Conservation (phyloP, 2,797 vertebrate species). For the Chaetodon trifasciatus region DNA sequence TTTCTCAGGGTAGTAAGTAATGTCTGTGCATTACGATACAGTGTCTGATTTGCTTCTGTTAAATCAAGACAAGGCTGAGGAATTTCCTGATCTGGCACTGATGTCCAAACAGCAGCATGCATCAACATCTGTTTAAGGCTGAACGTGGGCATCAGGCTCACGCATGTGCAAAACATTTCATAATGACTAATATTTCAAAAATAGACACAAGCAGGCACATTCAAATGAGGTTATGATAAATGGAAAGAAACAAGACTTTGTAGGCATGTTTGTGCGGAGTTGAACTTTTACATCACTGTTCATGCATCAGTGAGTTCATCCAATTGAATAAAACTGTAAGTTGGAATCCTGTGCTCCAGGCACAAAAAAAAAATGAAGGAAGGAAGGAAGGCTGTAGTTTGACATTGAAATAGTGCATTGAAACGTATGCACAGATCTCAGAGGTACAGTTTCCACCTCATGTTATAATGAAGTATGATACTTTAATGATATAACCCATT, state of each 20-base stretch:
- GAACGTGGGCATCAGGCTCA: neutral
- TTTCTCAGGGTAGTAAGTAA: neutral
- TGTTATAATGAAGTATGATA: conserved; percentile 30
- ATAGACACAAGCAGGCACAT: neutral
- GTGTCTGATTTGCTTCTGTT: neutral
- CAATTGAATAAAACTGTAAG: neutral
- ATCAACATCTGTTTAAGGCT: neutral
- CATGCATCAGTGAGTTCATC: neutral
- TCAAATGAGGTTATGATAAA: neutral
- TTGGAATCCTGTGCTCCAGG: neutral
- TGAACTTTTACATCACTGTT: neutral
- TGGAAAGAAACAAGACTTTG: neutral
- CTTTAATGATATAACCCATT: conserved; percentile 49
- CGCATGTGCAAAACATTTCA: neutral
- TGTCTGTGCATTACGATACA: neutral
- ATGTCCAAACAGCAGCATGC: neutral
- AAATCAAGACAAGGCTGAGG: no score
- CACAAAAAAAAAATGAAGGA: neutral
- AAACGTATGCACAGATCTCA: conserved; percentile 17
- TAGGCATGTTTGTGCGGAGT: neutral
- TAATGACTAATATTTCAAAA: neutral
- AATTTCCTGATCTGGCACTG: neutral
- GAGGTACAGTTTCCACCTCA: conserved; percentile 3
- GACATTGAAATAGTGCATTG: neutral
- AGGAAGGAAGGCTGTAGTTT: no score